Evolutionary conservation across 2,888 invertebrate species (phyloP).

Genomic region (Operophtera brumata): DNA sequence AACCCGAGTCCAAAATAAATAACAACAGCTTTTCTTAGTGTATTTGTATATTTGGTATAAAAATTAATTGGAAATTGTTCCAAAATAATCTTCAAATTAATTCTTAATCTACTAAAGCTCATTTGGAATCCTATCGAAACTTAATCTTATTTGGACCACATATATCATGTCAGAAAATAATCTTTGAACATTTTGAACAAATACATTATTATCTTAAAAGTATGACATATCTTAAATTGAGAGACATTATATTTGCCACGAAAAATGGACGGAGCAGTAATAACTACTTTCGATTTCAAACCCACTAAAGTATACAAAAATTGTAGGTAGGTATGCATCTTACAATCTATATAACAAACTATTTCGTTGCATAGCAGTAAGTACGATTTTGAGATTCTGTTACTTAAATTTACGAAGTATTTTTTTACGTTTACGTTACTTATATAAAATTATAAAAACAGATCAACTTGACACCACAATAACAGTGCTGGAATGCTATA

Average conservation of each 20-base stretch:
- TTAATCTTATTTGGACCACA: constrained; percentile 21
- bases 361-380: constrained; percentile 1
- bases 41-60: constrained; percentile 77
- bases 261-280: constrained; percentile 20
- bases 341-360: constrained; percentile 1
- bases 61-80: constrained; percentile 60
- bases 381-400: not conserved
- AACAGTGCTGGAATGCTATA: not conserved
- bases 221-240: not conserved
- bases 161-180: constrained; percentile 7
- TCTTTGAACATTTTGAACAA: constrained; percentile 9
- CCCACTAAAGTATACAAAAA: not conserved
- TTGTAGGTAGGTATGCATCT: not conserved
- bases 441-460: not conserved
- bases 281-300: constrained; percentile 2
- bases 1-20: no score
- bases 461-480: constrained; percentile 8
- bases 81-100: constrained; percentile 60
- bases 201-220: constrained; percentile 7
- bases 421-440: not conserved
- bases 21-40: constrained; percentile 32
- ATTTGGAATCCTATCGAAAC: constrained; percentile 31
- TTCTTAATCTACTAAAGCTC: constrained; percentile 41
- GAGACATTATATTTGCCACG: constrained; percentile 4
- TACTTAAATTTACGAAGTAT: not conserved